phyloP scores from a whole-genome alignment of 2,113 vertebrate species.

The Lutjanus erythropterus region DNA sequence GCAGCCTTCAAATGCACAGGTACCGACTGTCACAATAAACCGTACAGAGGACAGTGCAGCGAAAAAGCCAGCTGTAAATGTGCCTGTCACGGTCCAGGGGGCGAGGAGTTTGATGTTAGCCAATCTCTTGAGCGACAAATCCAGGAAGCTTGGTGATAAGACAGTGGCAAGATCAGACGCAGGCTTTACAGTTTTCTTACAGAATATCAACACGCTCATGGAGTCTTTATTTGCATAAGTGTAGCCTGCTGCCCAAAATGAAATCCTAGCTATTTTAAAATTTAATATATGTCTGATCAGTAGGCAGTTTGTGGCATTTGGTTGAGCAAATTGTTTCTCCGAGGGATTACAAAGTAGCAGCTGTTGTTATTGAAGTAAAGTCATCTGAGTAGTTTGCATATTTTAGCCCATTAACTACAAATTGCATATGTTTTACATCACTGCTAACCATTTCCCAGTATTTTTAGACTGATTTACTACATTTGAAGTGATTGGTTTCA shows the following conservation, averaged over 20 bases:
- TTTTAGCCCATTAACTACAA: conserved; percentile 16
- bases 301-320: conserved; percentile 11
- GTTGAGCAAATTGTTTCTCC: conserved; percentile 13
- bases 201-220: neutral
- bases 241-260: neutral
- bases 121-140: conserved; percentile 22
- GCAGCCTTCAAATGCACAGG: conserved; percentile 9
- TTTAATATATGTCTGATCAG: conserved; percentile 2
- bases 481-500: neutral
- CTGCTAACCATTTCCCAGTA: neutral
- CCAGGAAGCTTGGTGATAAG: conserved; percentile 11
- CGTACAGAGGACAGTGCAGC: conserved; percentile 2
- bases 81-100: conserved; percentile 41
- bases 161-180: neutral
- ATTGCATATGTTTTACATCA: conserved; percentile 7
- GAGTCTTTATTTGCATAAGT: neutral
- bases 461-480: neutral
- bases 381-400: conserved; percentile 7
- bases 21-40: conserved; percentile 25
- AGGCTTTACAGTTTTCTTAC: neutral
- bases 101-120: conserved; percentile 11
- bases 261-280: neutral
- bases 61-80: conserved; percentile 19
- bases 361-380: conserved; percentile 32
- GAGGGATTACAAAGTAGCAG: conserved; percentile 28